These are phyloP conservation scores for Tapirus indicus DNA, from an alignment of 2,797 vertebrate genomes.

Conservation along the genomic window DNA sequence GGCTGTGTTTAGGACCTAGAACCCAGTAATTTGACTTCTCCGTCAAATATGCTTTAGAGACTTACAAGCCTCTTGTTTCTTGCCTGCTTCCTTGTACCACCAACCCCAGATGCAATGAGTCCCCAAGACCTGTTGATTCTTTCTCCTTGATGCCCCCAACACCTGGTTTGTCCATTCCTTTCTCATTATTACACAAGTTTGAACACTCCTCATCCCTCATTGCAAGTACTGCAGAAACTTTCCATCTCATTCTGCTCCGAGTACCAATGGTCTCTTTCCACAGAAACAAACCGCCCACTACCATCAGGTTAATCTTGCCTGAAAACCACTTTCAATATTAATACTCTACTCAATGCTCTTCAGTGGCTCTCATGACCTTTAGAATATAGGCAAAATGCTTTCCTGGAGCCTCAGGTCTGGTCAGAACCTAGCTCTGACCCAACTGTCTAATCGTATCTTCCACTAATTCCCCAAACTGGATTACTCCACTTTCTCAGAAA, in stretches of 20 bases:
- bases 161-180: neutral
- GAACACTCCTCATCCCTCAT: neutral
- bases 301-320: neutral
- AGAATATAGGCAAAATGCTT: neutral
- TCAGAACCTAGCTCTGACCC: neutral
- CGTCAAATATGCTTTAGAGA: neutral
- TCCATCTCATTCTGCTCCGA: rapidly evolving
- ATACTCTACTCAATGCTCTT: neutral
- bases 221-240: neutral
- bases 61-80: neutral
- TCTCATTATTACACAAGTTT: rapidly evolving
- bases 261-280: neutral
- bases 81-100: neutral
- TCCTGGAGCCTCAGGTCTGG: neutral
- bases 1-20: neutral
- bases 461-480: neutral
- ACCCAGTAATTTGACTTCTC: neutral
- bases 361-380: neutral
- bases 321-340: neutral
- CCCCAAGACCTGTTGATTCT: neutral
- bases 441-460: neutral
- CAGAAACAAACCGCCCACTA: neutral
- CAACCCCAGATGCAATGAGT: neutral
- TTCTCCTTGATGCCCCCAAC: neutral
- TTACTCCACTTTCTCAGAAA: neutral